Evolutionary conservation across 2,797 vertebrate species (phyloP), one percentile per base, ranked within the genome.

Genomic region (Poeciliopsis paucimaculata): DNA sequence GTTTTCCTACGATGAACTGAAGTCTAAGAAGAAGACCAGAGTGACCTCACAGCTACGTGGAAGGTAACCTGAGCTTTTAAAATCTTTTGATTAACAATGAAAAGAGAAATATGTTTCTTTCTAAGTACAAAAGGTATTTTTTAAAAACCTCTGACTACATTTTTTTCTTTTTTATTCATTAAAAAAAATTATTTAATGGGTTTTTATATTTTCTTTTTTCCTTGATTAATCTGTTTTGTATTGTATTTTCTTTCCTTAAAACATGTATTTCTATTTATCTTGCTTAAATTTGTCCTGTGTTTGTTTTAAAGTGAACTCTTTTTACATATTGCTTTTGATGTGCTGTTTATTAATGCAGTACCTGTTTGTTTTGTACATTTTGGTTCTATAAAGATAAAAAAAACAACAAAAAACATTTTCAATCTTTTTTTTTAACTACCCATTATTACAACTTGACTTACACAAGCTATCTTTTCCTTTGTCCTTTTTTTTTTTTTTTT

Each of bases 1-100:
- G 88, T 98, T 97, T 83, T 94, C 97, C 16, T 99, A 97, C 1
- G 96, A 98, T 7, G 95, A 97, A 53, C 95, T 99, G 4, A 99
- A 99, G 92, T 94, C 96, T 80, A 98, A 98, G 83, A 99, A 98
- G 95, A 99, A 97, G 90, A 89, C 89, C 71, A 85, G 80, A 34
- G 96, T 98, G 71, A 94, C 94, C 0, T 86, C 95, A 0, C 93
- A 95, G 86, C 96, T 97, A 31, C 92, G 97, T 43, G 95, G 96
- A 89, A 97, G 98, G 98, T 99, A 90, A 45, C 75, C 1, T 0
- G 9, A 77, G 20, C 62, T 47, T 55, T 26, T 64, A 0, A 34
- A 62, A 62, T 62, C 28, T 51, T 51, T 51, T 9, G 49, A 51
- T 51, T 51, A 51, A 51, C 2, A 51, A 9, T 23, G 23, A 55